Base-by-base conservation (phyloP, 2,797 vertebrate species). In the Rhabdophis nuchalis region DNA sequence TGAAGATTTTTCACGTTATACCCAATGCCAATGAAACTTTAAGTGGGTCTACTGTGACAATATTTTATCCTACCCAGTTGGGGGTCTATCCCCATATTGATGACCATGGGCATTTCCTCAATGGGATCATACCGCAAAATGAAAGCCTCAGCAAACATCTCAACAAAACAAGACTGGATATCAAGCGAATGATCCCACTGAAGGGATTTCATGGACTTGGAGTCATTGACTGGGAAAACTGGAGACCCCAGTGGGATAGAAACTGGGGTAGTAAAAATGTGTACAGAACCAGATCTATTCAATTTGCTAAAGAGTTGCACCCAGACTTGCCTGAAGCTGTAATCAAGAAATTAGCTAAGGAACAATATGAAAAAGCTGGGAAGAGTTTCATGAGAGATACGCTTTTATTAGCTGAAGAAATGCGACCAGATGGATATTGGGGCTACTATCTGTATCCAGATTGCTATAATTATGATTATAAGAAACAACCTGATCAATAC, bases 391-490 rank as follows among this genome's bases (percentile, higher is more conserved):
- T 99, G 98, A 98, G 98, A 94, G 95, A 97, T 89, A 99, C 98
- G 3, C 96, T 99, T 93, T 97, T 97, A 1, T 88, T 99, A 95
- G 98, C 98, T 64, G 96, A 98, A 90, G 96, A 97, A 29, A 97
- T 98, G 88, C 97, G 98, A 88, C 98, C 98, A 0, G 96, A 97
- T 0, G 98, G 98, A 3, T 96, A 99, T 50, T 99, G 99, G 98
- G 98, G 98, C 6, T 99, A 98, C 97, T 99, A 99, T 93, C 97
- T 99, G 60, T 99, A 99, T 94, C 98, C 98, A 50, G 98, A 99
- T 94, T 99, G 98, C 95, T 99, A 99, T 96, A 99, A 99, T 96
- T 99, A 99, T 0, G 98, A 98, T 89, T 99, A 99, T 94, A 99
- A 98, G 94, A 96, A 97, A 82, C 97, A 98, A 64, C 97, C 98